These are phyloP conservation scores for Stramonita haemastoma DNA, from an alignment of 2,888 invertebrate genomes.

Conservation along the genomic window DNA sequence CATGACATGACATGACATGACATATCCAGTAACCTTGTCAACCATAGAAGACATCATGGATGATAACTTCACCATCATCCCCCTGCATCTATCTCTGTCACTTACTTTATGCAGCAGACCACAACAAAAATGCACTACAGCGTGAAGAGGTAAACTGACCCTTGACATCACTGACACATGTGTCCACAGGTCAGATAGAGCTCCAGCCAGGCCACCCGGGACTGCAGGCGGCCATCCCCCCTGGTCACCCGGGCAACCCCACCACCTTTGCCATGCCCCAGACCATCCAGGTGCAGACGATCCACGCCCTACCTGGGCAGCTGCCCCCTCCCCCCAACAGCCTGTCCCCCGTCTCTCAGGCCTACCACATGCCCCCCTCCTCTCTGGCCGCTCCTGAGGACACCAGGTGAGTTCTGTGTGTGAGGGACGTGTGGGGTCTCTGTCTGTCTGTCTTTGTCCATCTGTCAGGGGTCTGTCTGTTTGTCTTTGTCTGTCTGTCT, in stretches of 20 bases:
- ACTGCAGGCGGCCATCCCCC: conserved; percentile 41
- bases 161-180: background rate
- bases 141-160: no score
- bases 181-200: conserved; percentile 31
- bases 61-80: no score
- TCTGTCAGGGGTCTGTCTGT: no score
- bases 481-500: no score
- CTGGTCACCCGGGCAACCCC: conserved; percentile 36
- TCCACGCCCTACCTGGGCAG: conserved; percentile 30
- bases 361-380: conserved; percentile 42
- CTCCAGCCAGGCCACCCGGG: conserved; percentile 38
- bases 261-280: conserved; percentile 28
- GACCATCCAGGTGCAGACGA: conserved; percentile 25
- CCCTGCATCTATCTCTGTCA: no score
- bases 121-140: no score
- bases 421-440: background rate
- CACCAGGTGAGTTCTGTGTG: conserved; percentile 27
- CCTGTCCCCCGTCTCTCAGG: conserved; percentile 41
- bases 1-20: no score
- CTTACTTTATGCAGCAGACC: no score
- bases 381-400: conserved; percentile 35
- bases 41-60: no score
- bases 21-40: no score
- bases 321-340: conserved; percentile 41
- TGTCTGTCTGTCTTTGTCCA: no score